phyloP scores from a whole-genome alignment of 2,113 vertebrate genomes.

The Rhinolophus sinicus region DNA sequence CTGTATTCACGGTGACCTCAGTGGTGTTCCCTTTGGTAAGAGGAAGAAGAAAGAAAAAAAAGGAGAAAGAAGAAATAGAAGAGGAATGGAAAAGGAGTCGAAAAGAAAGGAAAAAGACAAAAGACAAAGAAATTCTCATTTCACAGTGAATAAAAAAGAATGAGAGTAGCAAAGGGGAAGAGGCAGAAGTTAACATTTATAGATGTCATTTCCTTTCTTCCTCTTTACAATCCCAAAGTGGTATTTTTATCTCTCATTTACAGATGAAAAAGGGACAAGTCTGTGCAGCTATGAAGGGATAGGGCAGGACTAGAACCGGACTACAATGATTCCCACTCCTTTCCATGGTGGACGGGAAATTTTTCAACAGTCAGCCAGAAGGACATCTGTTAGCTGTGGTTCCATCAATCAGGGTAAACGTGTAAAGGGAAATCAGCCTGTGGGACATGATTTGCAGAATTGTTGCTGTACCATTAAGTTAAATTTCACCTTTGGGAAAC shows the following conservation, averaged over 20 bases:
- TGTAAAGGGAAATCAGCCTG: not conserved
- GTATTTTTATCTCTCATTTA: not conserved
- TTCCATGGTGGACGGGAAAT: no score
- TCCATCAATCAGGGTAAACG: fast-evolving
- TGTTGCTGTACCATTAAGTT: not conserved
- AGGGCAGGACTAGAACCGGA: not conserved
- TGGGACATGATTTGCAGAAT: not conserved
- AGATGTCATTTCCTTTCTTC: not conserved
- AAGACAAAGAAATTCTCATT: not conserved
- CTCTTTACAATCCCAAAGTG: not conserved
- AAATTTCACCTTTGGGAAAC: conserved; percentile 30
- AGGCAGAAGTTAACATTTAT: not conserved
- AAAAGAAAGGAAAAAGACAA: not conserved
- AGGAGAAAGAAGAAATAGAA: no score
- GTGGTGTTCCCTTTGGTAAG: not conserved
- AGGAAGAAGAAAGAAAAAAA: not conserved
- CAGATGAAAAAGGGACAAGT: not conserved
- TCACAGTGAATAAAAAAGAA: not conserved
- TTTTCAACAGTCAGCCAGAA: not conserved
- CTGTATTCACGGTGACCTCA: not conserved
- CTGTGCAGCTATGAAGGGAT: not conserved
- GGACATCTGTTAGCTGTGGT: not conserved
- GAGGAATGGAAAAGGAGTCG: not conserved
- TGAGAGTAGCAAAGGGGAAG: not conserved
- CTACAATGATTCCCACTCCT: not conserved